These are phyloP conservation scores for Lampris megalopsis DNA, from an alignment of 2,113 vertebrate species.

Conservation along the genomic window DNA sequence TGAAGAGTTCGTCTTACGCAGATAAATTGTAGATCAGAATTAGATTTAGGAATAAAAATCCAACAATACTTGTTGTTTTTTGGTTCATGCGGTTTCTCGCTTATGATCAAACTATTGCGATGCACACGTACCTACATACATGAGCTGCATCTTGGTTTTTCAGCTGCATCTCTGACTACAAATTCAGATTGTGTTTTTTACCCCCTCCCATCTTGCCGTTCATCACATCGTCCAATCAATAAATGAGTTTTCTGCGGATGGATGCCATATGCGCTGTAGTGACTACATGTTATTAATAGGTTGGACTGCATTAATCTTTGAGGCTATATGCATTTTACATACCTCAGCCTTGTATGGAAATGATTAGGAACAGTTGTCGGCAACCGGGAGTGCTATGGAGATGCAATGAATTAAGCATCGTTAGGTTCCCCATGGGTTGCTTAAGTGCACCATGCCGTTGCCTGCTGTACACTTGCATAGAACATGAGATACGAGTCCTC, in stretches of 20 bases:
- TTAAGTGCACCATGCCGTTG: conserved; percentile 20
- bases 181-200: not conserved
- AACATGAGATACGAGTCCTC: conserved; percentile 56
- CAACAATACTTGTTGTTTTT: conserved; percentile 31
- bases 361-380: conserved; percentile 31
- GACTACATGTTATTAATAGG: conserved; percentile 2
- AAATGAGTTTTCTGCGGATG: conserved; percentile 9
- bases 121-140: not conserved
- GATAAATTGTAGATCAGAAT: conserved; percentile 68
- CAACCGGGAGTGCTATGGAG: conserved; percentile 3
- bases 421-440: conserved; percentile 39
- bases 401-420: conserved; percentile 50
- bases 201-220: not conserved
- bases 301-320: conserved; percentile 47
- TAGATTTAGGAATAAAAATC: conserved; percentile 54
- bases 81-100: not conserved
- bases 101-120: conserved; percentile 18
- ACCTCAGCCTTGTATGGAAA: conserved; percentile 15
- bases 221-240: conserved; percentile 18
- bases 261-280: not conserved
- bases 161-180: not conserved
- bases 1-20: conserved; percentile 65
- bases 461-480: conserved; percentile 29
- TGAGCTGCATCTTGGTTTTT: not conserved
- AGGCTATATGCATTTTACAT: conserved; percentile 55